Evolutionary conservation across 2,797 vertebrate species (phyloP).

Genomic region (Pachyuromys duprasi): DNA sequence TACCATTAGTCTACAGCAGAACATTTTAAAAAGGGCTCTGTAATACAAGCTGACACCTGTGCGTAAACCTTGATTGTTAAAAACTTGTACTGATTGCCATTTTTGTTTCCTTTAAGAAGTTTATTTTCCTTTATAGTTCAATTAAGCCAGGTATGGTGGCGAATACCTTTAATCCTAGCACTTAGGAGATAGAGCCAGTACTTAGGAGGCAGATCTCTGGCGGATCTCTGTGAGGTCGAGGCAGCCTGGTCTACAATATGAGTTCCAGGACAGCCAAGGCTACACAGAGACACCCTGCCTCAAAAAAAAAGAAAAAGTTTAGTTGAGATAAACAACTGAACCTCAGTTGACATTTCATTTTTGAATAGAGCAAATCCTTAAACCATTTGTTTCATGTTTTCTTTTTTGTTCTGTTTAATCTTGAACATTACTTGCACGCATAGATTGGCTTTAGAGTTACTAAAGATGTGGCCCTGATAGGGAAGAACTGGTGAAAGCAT

Average conservation of each 20-base stretch:
- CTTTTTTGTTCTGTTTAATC: not conserved
- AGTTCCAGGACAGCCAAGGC: not conserved
- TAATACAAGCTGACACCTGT: not conserved
- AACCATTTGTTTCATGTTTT: not conserved
- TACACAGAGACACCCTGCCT: not conserved
- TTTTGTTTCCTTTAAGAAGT: not conserved
- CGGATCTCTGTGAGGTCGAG: not conserved
- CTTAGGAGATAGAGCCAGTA: not conserved
- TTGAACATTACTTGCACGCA: not conserved
- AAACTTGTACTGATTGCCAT: not conserved
- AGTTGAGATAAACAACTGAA: not conserved
- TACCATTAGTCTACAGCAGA: not conserved
- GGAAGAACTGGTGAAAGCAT: not conserved
- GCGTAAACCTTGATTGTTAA: not conserved
- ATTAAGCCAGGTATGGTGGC: no score
- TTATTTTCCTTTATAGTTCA: not conserved
- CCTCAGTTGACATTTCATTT: not conserved
- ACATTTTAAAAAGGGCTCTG: not conserved
- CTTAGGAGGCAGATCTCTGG: not conserved
- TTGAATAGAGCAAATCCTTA: not conserved
- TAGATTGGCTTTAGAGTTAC: not conserved
- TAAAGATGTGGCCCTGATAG: not conserved
- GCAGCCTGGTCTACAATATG: not conserved
- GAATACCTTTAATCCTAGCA: not conserved
- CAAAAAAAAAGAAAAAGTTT: not conserved